phyloP scores from a whole-genome alignment of 2,888 invertebrate genomes.

The Athripsodes cinereus region DNA sequence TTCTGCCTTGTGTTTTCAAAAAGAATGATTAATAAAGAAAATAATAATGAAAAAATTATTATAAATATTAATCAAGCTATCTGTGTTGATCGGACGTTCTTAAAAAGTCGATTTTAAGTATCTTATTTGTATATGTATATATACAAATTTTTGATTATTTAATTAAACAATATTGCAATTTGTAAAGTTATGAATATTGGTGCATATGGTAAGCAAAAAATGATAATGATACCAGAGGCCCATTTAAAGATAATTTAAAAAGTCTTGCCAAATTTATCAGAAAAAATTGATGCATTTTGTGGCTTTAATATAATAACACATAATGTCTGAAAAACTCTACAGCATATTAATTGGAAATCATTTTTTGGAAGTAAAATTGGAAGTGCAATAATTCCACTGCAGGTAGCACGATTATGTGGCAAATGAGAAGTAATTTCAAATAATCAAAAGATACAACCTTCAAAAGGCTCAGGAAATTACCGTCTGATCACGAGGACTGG shows the following conservation, averaged over 20 bases:
- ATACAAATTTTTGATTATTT: not conserved
- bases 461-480: slow-evolving; percentile 42
- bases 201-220: not conserved
- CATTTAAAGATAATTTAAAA: not conserved
- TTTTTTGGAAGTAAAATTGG: slow-evolving; percentile 1
- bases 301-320: not conserved
- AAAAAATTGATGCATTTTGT: not conserved
- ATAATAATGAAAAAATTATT: no score
- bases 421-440: slow-evolving; percentile 2
- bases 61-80: no score
- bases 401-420: not conserved
- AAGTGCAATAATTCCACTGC: slow-evolving; percentile 7
- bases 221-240: not conserved
- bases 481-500: slow-evolving; percentile 39
- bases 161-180: no score
- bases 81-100: not conserved
- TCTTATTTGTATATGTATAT: not conserved
- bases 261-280: not conserved
- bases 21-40: no score
- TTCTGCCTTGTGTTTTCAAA: no score
- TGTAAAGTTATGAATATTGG: no score
- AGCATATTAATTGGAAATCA: not conserved
- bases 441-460: not conserved
- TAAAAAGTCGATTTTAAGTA: no score
- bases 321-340: not conserved